A percentile compares a stretch with the other conserved stretches of the same genome.
Conservation (phyloP, 2,888 invertebrate genomes). For the Monopis laevigella region DNA sequence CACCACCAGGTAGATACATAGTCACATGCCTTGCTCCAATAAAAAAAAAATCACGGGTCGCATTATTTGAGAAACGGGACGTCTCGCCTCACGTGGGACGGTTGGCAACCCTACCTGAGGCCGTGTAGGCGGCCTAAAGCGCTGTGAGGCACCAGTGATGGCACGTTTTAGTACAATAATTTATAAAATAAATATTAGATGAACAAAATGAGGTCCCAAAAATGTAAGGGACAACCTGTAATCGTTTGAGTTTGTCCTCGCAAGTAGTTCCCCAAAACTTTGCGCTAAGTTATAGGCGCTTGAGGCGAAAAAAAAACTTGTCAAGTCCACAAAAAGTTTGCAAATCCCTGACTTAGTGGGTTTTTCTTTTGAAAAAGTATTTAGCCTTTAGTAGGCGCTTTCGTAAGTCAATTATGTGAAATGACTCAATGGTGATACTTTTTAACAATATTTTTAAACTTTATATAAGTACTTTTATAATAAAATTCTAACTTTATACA, state of each 20-base stretch:
- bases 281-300: background rate
- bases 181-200: too few relatives aligned
- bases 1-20: too few relatives aligned
- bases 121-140: too few relatives aligned
- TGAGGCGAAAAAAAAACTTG: conserved; percentile 2
- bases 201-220: background rate
- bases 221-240: background rate
- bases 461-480: too few relatives aligned
- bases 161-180: too few relatives aligned
- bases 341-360: conserved; percentile 10
- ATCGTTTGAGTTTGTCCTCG: background rate
- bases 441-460: too few relatives aligned
- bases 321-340: conserved; percentile 4
- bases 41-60: too few relatives aligned
- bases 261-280: background rate
- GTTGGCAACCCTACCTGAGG: background rate
- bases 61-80: background rate
- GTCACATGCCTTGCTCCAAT: too few relatives aligned
- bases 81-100: background rate
- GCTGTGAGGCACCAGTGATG: too few relatives aligned
- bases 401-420: conserved; percentile 1
- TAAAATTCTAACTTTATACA: too few relatives aligned
- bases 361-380: conserved; percentile 1
- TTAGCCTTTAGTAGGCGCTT: background rate
- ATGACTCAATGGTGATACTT: too few relatives aligned